phyloP scores from a whole-genome alignment of 2,888 invertebrate genomes.

The Plusia festucae region DNA sequence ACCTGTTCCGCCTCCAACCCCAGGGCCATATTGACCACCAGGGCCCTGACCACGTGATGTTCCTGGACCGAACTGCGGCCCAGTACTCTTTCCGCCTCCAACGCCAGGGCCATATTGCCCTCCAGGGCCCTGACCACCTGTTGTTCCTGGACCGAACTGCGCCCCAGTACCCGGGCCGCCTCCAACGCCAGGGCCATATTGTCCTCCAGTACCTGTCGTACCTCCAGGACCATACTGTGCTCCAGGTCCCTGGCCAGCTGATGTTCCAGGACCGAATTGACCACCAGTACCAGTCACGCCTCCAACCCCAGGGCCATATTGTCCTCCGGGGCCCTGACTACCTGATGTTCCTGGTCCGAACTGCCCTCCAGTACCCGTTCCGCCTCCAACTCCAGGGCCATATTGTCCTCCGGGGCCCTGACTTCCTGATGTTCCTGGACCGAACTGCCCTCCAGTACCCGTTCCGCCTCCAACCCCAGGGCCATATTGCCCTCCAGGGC shows the following conservation, averaged over 20 bases:
- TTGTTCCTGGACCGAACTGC: conserved; percentile 14
- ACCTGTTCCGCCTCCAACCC: background rate
- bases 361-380: conserved; percentile 12
- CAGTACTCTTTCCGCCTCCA: conserved; percentile 11
- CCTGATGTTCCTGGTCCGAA: background rate
- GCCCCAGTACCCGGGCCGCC: conserved; percentile 20
- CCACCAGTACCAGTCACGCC: conserved; percentile 8
- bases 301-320: conserved; percentile 3
- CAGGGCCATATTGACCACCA: conserved; percentile 14
- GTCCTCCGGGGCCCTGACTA: conserved; percentile 3
- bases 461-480: background rate
- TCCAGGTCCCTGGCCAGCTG: background rate
- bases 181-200: conserved; percentile 18
- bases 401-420: conserved; percentile 20
- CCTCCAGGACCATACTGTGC: conserved; percentile 20
- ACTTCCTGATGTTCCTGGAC: conserved; percentile 12
- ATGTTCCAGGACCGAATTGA: conserved; percentile 14
- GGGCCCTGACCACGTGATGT: background rate
- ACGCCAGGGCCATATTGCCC: conserved; percentile 16
- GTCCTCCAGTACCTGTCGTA: background rate
- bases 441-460: conserved; percentile 6
- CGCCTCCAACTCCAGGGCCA: conserved; percentile 15
- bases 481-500: conserved; percentile 10
- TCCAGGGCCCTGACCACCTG: conserved; percentile 8
- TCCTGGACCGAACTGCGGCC: conserved; percentile 34